These are phyloP conservation scores for Amphimallon solstitiale DNA, from an alignment of 2,888 invertebrate species.

Conservation along the genomic window DNA sequence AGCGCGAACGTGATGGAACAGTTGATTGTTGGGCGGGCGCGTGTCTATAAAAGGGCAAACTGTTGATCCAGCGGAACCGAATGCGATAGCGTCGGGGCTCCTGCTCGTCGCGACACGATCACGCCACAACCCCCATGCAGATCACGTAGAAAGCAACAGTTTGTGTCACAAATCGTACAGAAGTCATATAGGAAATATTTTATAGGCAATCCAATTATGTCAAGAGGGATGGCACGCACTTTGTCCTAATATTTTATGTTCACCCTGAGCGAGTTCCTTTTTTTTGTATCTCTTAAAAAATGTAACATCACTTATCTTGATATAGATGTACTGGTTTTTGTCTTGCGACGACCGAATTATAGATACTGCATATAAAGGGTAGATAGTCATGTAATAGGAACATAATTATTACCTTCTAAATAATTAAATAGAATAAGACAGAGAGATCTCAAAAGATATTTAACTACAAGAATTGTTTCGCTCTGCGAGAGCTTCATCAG, in stretches of 20 bases:
- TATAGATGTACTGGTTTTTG: too few species aligned
- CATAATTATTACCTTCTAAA: too few species aligned
- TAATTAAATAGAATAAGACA: too few species aligned
- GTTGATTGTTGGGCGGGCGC: slow-evolving; percentile 10
- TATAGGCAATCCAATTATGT: slow-evolving; percentile 32
- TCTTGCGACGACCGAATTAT: too few species aligned
- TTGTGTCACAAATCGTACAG: slow-evolving; percentile 42
- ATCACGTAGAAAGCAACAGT: slow-evolving; percentile 49
- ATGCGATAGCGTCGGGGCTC: neutral
- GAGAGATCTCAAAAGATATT: too few species aligned
- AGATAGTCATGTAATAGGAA: too few species aligned
- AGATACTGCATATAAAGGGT: too few species aligned
- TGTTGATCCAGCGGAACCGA: slow-evolving; percentile 24
- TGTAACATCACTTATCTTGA: too few species aligned
- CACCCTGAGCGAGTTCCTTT: neutral
- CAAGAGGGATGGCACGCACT: slow-evolving; percentile 21
- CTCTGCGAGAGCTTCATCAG: too few species aligned
- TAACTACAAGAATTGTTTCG: too few species aligned
- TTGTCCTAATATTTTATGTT: slow-evolving; percentile 23
- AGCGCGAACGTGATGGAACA: slow-evolving; percentile 18
- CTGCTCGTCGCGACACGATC: slow-evolving; percentile 6
- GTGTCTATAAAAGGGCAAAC: slow-evolving; percentile 34
- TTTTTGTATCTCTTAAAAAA: neutral
- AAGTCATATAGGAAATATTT: slow-evolving; percentile 34
- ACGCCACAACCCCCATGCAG: slow-evolving; percentile 40